These are phyloP conservation scores for Hormaphis cornu DNA, from an alignment of 1,140 invertebrate genomes.

Conservation along the genomic window DNA sequence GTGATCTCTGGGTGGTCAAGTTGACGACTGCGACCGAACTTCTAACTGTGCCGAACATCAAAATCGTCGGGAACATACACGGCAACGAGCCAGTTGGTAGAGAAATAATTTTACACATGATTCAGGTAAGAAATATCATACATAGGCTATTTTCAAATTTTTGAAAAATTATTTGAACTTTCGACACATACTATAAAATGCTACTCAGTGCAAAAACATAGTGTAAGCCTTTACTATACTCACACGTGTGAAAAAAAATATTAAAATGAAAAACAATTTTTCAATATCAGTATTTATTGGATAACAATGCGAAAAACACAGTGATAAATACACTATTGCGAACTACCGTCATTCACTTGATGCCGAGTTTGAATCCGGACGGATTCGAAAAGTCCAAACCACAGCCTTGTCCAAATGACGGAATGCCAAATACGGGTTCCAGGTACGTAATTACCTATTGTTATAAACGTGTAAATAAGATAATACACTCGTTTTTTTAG, in stretches of 20 bases:
- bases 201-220: too few relatives aligned
- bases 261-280: too few relatives aligned
- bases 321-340: constrained; percentile 69
- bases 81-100: constrained; percentile 51
- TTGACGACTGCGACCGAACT: constrained; percentile 11
- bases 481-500: too few relatives aligned
- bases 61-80: constrained; percentile 51
- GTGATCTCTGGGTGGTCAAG: constrained; percentile 27
- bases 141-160: too few relatives aligned
- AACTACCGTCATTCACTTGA: constrained; percentile 75
- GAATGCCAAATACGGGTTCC: neutral
- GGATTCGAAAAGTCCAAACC: constrained; percentile 57
- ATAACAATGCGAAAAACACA: constrained; percentile 65
- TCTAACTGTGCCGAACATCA: constrained; percentile 48
- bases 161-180: too few relatives aligned
- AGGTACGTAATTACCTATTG: neutral
- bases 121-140: constrained; percentile 41
- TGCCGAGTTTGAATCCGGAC: constrained; percentile 90
- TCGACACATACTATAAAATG: too few relatives aligned
- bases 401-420: neutral
- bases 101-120: constrained; percentile 49
- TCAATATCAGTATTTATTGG: constrained; percentile 61
- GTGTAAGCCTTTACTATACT: too few relatives aligned
- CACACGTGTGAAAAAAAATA: too few relatives aligned
- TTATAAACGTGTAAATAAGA: neutral